phyloP scores from a whole-genome alignment of 1,140 invertebrate species.

The Lucilia sericata region DNA sequence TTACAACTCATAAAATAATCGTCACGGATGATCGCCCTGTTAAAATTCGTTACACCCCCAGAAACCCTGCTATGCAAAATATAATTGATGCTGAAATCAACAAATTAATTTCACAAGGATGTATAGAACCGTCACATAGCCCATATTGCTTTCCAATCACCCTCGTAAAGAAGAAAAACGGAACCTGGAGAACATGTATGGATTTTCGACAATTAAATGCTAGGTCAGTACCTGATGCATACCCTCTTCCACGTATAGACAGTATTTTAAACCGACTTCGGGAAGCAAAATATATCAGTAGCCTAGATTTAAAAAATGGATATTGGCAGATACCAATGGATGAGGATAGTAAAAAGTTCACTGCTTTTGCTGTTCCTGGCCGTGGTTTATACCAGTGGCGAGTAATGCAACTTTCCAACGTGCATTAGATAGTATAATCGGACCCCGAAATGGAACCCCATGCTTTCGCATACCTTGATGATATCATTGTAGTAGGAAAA shows the following conservation, averaged over 20 bases:
- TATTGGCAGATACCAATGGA: no score
- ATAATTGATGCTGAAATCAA: background rate
- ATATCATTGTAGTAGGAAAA: background rate
- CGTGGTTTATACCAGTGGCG: background rate
- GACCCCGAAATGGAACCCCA: background rate
- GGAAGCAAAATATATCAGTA: no score
- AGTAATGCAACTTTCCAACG: background rate
- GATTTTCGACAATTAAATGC: background rate
- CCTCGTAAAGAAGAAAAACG: background rate
- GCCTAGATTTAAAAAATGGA: no score
- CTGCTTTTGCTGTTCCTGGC: background rate
- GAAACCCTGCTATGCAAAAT: background rate
- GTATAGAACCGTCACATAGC: background rate
- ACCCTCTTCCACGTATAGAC: background rate
- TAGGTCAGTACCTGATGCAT: background rate
- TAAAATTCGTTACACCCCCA: background rate
- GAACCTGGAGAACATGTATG: background rate
- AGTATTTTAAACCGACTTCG: background rate
- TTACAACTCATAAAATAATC: background rate
- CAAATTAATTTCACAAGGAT: background rate
- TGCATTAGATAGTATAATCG: slow-evolving; percentile 7
- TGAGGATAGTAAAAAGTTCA: no score
- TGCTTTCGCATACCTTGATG: slow-evolving; percentile 52
- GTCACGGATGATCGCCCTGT: background rate
- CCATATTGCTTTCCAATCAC: background rate